Conservation (phyloP, 2,113 vertebrate species). For the Tiliqua scincoides region DNA sequence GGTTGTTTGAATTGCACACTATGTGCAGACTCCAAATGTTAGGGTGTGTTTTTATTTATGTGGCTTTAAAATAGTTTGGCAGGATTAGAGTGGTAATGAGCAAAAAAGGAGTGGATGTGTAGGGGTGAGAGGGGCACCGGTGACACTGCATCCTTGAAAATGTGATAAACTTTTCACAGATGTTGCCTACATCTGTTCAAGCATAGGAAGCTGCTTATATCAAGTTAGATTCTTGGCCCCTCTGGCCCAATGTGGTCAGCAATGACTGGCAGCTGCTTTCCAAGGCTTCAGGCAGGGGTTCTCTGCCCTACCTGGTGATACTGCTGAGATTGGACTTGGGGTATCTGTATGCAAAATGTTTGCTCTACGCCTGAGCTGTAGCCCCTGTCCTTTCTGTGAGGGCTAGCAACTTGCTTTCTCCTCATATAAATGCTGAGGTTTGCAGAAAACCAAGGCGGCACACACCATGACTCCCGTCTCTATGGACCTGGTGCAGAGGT, state of each 20-base stretch:
- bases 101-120: neutral
- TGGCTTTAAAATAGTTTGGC: neutral
- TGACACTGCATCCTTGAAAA: neutral
- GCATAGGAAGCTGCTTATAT: neutral
- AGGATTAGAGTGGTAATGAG: too few relatives aligned
- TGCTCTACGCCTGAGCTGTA: too few relatives aligned
- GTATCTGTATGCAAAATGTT: too few relatives aligned
- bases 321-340: too few relatives aligned
- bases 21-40: neutral
- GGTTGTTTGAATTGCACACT: neutral
- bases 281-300: too few relatives aligned
- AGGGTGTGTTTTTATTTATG: neutral
- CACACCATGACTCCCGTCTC: neutral
- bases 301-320: too few relatives aligned
- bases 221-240: too few relatives aligned
- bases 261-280: too few relatives aligned
- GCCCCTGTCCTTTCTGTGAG: neutral
- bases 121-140: neutral
- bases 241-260: too few relatives aligned
- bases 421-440: neutral
- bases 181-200: neutral
- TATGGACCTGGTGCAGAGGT: neutral
- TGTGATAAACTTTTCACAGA: neutral
- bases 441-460: neutral
- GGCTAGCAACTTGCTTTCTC: neutral